Evolutionary conservation across 2,888 invertebrate species (phyloP).

Genomic region (Diarsia brunnea): DNA sequence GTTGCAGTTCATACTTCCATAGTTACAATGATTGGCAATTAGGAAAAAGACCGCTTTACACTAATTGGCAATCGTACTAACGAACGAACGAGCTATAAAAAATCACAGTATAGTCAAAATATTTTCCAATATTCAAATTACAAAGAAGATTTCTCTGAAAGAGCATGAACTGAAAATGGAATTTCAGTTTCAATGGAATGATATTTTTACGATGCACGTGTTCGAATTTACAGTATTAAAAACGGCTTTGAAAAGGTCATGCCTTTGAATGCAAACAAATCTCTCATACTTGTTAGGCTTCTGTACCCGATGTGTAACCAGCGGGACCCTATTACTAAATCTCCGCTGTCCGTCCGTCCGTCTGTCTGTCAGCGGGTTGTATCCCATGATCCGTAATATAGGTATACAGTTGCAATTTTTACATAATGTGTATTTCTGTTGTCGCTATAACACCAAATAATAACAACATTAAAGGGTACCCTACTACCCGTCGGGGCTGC

Average conservation of each 20-base stretch:
- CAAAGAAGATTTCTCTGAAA: neutral
- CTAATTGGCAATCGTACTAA: slow-evolving; percentile 28
- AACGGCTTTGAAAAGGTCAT: slow-evolving; percentile 11
- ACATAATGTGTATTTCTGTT: too few relatives aligned
- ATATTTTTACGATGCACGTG: neutral
- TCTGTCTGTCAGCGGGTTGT: too few relatives aligned
- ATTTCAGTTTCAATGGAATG: neutral
- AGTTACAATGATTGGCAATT: slow-evolving; percentile 32
- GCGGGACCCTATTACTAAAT: too few relatives aligned
- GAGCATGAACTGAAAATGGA: neutral
- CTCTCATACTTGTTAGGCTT: neutral
- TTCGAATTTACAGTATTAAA: slow-evolving; percentile 19
- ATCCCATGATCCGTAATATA: too few relatives aligned
- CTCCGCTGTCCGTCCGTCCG: too few relatives aligned
- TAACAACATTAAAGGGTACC: too few relatives aligned
- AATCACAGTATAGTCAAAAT: neutral
- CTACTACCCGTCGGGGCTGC: too few relatives aligned
- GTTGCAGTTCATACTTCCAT: slow-evolving; percentile 10
- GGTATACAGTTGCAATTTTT: too few relatives aligned
- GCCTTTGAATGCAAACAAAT: slow-evolving; percentile 1
- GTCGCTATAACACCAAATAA: too few relatives aligned
- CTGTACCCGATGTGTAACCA: too few relatives aligned
- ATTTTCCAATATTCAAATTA: neutral
- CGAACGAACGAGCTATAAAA: slow-evolving; percentile 3
- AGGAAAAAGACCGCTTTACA: neutral